Conservation (phyloP, 1,140 invertebrate genomes). For the Calosoma granatense region DNA sequence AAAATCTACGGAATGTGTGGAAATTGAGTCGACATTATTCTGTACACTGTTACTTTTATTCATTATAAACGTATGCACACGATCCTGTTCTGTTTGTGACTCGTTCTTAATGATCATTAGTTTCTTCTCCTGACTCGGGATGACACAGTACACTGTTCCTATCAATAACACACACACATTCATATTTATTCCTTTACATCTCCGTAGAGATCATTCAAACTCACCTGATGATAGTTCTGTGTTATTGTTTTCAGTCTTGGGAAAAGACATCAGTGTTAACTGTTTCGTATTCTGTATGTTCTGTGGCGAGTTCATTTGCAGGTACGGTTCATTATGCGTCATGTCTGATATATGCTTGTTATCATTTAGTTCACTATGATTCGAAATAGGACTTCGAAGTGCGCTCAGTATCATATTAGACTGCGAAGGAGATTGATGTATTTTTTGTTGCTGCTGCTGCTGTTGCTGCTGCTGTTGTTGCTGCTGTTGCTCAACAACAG, state of each 20-base stretch:
- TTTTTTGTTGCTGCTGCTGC: slow-evolving; percentile 25
- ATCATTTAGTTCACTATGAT: background rate
- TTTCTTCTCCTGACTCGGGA: slow-evolving; percentile 24
- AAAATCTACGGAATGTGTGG: background rate
- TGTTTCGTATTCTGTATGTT: background rate
- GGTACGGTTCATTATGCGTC: background rate
- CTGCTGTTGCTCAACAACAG: slow-evolving; percentile 16
- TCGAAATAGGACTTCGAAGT: background rate
- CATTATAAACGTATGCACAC: background rate
- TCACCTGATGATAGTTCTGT: background rate
- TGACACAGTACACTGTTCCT: slow-evolving; percentile 27
- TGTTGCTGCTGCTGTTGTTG: slow-evolving; percentile 27
- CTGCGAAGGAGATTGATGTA: slow-evolving; percentile 20
- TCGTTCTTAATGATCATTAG: slow-evolving; percentile 31
- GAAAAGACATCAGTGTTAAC: background rate
- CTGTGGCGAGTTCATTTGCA: background rate
- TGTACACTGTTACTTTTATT: background rate
- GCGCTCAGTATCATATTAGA: background rate
- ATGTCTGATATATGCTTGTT: background rate
- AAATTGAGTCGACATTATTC: background rate
- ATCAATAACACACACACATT: slow-evolving; percentile 4
- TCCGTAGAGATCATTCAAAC: too few relatives aligned
- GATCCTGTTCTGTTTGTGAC: slow-evolving; percentile 40
- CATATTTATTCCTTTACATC: too few relatives aligned
- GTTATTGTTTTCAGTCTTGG: slow-evolving; percentile 3